Evolutionary conservation across 2,797 vertebrate genomes (phyloP), one percentile per base, ranked within the genome.

Genomic region (Tokudaia muenninki): DNA sequence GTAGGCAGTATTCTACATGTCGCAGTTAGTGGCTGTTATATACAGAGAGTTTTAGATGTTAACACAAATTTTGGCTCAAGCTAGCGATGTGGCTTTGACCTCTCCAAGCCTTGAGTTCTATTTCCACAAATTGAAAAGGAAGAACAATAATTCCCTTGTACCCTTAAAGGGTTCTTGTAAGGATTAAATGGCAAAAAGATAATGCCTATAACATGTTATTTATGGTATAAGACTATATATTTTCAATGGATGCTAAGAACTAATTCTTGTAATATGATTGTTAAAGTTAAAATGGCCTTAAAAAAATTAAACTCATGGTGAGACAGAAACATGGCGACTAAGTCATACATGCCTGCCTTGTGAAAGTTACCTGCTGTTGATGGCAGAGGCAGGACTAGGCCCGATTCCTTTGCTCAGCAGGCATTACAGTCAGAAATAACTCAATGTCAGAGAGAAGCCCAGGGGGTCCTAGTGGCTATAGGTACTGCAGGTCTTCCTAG

Each of bases 81-180:
- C 14, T 65, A 50, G 63, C 21, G 31, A 21, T 95, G 26, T 61
- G 29, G 44, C 50, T 88, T 88, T 94, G n/a, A 81, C 24, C 37
- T 79, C 55, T 94, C 65, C 91, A 65, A 82, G 12, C 59, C 90
- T 55, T 24, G 37, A 57, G 26, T 82, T 75, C 50, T 7, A 6
- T 77, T 37, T 87, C 26, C 13, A n/a, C 74, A 82, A 86, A 82
- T 75, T 94, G n/a, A 70, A 59, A 94, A 92, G 67, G 19, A 89
- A 79, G 61, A 90, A 52, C 63, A 90, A 24, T 55, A 65, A 83
- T 70, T 90, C 13, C 2, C 14, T 31, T 89, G 6, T 63, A 34
- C 34, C 17, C 37, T 90, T 90, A 41, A 13, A 41, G 37, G 80
- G 24, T 91, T 94, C 13, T 81, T 92, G 13, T 86, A 80, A 90